Evolutionary conservation across 2,888 invertebrate species (phyloP).

Genomic region (Clostera curtula): DNA sequence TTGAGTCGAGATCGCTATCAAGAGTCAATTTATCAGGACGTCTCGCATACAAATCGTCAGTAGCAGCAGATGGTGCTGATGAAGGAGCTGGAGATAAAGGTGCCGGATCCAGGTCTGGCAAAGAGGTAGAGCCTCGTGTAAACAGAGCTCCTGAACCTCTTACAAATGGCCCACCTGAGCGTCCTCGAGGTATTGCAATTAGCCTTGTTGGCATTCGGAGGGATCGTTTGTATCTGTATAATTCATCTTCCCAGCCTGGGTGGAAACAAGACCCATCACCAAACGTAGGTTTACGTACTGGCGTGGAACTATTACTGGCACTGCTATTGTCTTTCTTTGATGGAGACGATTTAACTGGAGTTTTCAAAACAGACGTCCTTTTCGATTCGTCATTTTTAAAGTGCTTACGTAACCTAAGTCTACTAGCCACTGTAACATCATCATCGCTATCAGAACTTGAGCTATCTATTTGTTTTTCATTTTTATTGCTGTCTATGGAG

Average conservation of each 20-base stretch:
- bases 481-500: constrained; percentile 47
- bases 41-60: constrained; percentile 70
- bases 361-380: constrained; percentile 31
- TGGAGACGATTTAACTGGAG: constrained; percentile 47
- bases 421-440: constrained; percentile 49
- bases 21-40: constrained; percentile 63
- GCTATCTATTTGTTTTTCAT: constrained; percentile 41
- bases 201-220: constrained; percentile 87
- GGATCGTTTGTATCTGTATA: constrained; percentile 87
- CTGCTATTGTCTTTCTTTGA: constrained; percentile 49
- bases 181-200: constrained; percentile 83
- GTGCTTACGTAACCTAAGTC: constrained; percentile 64
- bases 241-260: constrained; percentile 89
- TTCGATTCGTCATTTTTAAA: constrained; percentile 62
- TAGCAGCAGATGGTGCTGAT: constrained; percentile 74
- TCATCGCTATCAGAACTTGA: constrained; percentile 61
- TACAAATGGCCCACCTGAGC: constrained; percentile 72
- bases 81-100: constrained; percentile 82
- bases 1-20: constrained; percentile 81
- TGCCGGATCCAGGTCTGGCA: constrained; percentile 85
- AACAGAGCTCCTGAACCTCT: constrained; percentile 53
- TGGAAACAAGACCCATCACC: constrained; percentile 83
- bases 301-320: constrained; percentile 48
- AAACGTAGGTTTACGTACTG: constrained; percentile 74
- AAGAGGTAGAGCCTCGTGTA: constrained; percentile 81